These are phyloP conservation scores for Nettapus auritus DNA, from an alignment of 2,113 vertebrate species.

Conservation along the genomic window DNA sequence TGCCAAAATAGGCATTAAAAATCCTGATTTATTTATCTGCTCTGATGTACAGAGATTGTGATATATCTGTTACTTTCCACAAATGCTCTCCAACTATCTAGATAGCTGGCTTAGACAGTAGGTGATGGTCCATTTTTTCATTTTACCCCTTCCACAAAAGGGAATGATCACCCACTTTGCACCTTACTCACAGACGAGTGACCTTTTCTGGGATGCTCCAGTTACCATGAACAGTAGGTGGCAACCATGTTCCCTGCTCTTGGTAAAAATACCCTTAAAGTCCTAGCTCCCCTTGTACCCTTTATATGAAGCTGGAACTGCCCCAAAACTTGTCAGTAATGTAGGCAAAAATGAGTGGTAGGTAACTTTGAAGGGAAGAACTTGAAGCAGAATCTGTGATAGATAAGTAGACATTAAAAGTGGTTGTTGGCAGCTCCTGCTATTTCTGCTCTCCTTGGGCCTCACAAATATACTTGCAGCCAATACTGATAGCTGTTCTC, in stretches of 20 bases:
- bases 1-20: slow-evolving; percentile 63
- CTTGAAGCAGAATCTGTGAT: not conserved
- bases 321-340: not conserved
- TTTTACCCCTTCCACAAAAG: not conserved
- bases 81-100: not conserved
- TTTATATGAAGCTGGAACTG: not conserved
- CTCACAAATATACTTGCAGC: not conserved
- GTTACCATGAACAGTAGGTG: slow-evolving; percentile 42
- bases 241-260: slow-evolving; percentile 30
- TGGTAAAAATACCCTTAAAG: not conserved
- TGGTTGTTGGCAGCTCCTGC: not conserved
- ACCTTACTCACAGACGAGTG: not conserved
- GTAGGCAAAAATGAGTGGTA: not conserved
- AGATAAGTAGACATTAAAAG: not conserved
- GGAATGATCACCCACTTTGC: fast-evolving
- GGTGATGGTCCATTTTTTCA: not conserved
- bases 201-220: not conserved
- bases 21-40: slow-evolving; percentile 42
- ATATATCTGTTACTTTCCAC: not conserved
- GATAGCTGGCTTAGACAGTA: not conserved
- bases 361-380: not conserved
- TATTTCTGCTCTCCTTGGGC: not conserved
- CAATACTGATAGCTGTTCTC: not conserved
- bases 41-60: not conserved
- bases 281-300: not conserved